These are phyloP conservation scores for Aurelia coerulea DNA, from an alignment of 30 jellyfish, hydroid and myxozoan species.

Conservation along the genomic window DNA sequence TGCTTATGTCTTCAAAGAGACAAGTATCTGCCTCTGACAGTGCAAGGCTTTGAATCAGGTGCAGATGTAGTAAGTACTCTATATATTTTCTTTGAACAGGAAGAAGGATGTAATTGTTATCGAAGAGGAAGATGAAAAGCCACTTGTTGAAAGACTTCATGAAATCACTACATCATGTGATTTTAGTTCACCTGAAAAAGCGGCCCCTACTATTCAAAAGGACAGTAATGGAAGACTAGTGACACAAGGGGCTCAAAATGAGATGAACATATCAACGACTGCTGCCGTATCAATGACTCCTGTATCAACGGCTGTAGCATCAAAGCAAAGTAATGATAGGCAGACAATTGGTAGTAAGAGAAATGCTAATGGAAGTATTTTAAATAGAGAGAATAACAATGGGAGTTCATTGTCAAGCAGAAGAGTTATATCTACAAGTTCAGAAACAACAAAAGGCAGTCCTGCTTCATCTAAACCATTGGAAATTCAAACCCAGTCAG, in stretches of 20 bases:
- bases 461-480: neutral
- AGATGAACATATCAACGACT: too few species aligned
- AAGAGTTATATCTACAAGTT: neutral
- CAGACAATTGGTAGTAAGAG: conserved; percentile 1
- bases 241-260: too few species aligned
- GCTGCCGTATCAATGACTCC: too few species aligned
- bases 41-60: too few species aligned
- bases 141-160: conserved; percentile 55
- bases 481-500: neutral
- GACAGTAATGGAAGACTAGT: too few species aligned
- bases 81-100: conserved; percentile 11
- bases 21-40: too few species aligned
- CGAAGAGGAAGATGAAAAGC: conserved; percentile 61
- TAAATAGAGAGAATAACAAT: neutral
- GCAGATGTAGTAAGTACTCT: neutral
- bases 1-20: too few species aligned
- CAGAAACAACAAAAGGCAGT: neutral
- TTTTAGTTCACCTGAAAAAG: conserved; percentile 4
- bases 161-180: conserved; percentile 49
- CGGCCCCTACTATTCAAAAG: too few species aligned
- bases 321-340: neutral
- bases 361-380: conserved; percentile 3
- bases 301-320: too few species aligned
- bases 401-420: too few species aligned
- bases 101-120: conserved; percentile 61